Base-by-base conservation (phyloP, 2,888 invertebrate species). In the Eurytoma californica region DNA sequence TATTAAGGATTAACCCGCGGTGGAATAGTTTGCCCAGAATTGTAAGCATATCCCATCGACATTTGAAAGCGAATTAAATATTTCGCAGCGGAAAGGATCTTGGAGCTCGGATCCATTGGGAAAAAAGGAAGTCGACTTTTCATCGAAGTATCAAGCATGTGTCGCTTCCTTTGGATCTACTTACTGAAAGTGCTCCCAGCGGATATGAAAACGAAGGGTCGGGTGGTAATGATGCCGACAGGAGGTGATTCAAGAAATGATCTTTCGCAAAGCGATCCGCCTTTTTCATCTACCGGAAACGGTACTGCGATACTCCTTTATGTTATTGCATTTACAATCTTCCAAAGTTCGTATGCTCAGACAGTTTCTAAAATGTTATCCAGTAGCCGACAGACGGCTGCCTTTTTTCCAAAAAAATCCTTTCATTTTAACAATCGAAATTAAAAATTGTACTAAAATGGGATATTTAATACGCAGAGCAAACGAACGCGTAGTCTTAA, bases 241-340 rank as follows among this genome's bases (percentile, higher is more conserved):
- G 30, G 53, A 47, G 73, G 20, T n/a, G 61, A 24, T 72, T 72
- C 30, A 30, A 49, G 18, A 66, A 68, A 75, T 14, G 68, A 73
- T 66, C 65, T 47, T 16, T 13, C 28, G 60, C 14, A 14, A 72
- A 72, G 49, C 14, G 69, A 70, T 76, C 57, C 69, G 76, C 16
- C 76, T 70, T 77, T 70, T 77, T 77, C 77, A 70, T 70, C 70
- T 65, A 49, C 49, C 1, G 12, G 20, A 30, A 61, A 68, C 9
- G 24, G 13, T 55, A 63, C 13, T 58, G 74, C 7, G 66, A 75
- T 66, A 51, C 60, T 58, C 51, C 65, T 77, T 77, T 77, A 77
- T 65, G 63, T 70, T 65, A 70, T 77, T 70, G 65, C 77, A 49
- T 77, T 77, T 57, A 63, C 70, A 70, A 58, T 77, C 65, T 77